Percentiles rank a stretch among this genome's conserved stretches.
phyloP scores from a whole-genome alignment of 2,888 invertebrate species.

The Philaethria dido region DNA sequence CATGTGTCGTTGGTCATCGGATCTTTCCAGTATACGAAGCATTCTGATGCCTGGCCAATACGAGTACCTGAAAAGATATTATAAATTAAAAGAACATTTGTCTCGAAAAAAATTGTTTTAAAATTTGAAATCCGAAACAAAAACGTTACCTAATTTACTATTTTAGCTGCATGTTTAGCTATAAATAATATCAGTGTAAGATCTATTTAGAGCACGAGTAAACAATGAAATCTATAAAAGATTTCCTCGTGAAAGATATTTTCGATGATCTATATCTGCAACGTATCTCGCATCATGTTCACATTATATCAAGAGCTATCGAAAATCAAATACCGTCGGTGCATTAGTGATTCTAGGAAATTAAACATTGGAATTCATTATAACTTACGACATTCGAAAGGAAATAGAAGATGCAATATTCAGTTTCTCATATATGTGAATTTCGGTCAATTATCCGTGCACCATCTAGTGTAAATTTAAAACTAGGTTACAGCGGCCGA shows the following conservation, averaged over 20 bases:
- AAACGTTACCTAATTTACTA: slow-evolving; percentile 6
- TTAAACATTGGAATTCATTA: slow-evolving; percentile 21
- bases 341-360: slow-evolving; percentile 10
- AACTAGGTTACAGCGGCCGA: slow-evolving; percentile 70
- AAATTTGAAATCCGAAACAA: neutral
- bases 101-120: neutral
- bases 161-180: neutral
- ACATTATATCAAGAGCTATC: too few relatives aligned
- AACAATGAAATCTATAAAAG: neutral
- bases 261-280: neutral
- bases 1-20: slow-evolving; percentile 98
- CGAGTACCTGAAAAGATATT: slow-evolving; percentile 89
- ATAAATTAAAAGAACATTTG: neutral
- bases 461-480: slow-evolving; percentile 70
- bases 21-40: slow-evolving; percentile 99
- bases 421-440: slow-evolving; percentile 45
- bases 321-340: neutral
- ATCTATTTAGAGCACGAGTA: neutral
- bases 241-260: neutral
- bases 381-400: slow-evolving; percentile 28
- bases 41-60: slow-evolving; percentile 98
- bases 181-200: neutral
- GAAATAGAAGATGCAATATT: slow-evolving; percentile 43
- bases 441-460: slow-evolving; percentile 62
- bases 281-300: neutral